Percentiles rank a stretch among this genome's conserved stretches.
phyloP scores from a whole-genome alignment of 2,797 vertebrate genomes.

The Cuculus canorus region DNA sequence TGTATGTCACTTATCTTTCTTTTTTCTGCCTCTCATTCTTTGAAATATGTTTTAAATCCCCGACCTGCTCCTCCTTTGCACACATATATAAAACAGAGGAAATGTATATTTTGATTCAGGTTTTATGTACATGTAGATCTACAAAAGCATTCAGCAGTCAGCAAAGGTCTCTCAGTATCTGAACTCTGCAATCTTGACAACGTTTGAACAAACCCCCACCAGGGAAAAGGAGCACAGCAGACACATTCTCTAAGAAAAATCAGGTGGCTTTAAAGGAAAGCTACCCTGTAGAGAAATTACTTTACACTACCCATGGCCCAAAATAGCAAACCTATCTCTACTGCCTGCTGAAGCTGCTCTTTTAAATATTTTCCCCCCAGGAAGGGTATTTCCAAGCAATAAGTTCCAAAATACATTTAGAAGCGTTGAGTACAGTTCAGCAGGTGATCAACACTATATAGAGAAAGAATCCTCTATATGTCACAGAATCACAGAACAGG shows the following conservation, averaged over 20 bases:
- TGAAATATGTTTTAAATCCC: background rate
- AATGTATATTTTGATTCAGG: slow-evolving; percentile 6
- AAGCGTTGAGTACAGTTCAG: background rate
- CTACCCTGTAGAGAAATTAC: background rate
- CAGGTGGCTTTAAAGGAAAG: background rate
- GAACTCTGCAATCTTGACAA: background rate
- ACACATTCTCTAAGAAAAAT: background rate
- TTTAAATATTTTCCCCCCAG: background rate
- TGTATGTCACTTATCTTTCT: background rate
- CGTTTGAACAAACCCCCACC: background rate
- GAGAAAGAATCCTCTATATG: background rate
- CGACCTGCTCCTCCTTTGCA: background rate
- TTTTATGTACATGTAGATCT: slow-evolving; percentile 3
- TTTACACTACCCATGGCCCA: background rate
- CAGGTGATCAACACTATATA: background rate
- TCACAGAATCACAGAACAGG: too few species aligned
- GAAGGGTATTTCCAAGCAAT: background rate
- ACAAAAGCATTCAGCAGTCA: slow-evolving; percentile 10
- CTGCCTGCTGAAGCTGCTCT: background rate
- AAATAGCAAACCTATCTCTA: background rate
- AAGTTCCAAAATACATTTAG: background rate
- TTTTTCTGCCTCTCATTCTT: background rate
- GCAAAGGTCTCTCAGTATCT: background rate
- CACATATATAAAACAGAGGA: background rate
- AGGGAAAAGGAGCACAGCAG: background rate